Evolutionary conservation across 2,888 invertebrate genomes (phyloP), one percentile per base, ranked within the genome.

Genomic region (Cosmorhoe ocellata): DNA sequence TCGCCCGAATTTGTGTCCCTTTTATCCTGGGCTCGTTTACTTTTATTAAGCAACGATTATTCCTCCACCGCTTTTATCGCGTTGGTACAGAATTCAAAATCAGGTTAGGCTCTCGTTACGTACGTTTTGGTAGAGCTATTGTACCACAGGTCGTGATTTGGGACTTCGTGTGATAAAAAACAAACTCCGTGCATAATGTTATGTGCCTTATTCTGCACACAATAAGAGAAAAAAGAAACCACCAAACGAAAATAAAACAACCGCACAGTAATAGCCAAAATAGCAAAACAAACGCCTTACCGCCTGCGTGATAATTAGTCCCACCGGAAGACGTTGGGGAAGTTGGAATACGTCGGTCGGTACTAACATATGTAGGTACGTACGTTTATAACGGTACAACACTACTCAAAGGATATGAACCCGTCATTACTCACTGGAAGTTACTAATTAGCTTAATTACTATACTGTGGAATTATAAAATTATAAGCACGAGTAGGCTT

Each of bases 1-100:
- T 39, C 52, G 49, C 37, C 36, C 45, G 22, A 59, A 51, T 43
- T 47, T 32, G 41, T 47, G 48, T 32, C 39, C 39, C 40, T 56
- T 58, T 58, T 57, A 58, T 51, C 47, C 40, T 34, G 41, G 48
- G 24, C 42, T 31, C 51, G 42, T 56, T 57, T 55, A 53, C 49
- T 57, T 56, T 56, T 56, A 59, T 59, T 58, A 59, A 38, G 41
- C 45, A 48, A 42, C 52, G 42, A 48, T 47, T 39, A 43, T 39
- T 30, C 30, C 24, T 12, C 33, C 28, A 13, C 31, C 34, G 24
- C 32, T 14, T 30, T 36, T 45, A 33, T 52, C 27, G 43, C 18
- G 27, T 6, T 27, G n/a, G 27, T 31, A 40, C 31, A n/a, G 18
- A 40, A 34, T 26, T 30, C 28, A 28, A 46, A 12, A 38, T 34